Percentiles rank a stretch among this genome's conserved stretches.
Conservation (phyloP, 2,888 invertebrate species). For the Pomacea canaliculata region DNA sequence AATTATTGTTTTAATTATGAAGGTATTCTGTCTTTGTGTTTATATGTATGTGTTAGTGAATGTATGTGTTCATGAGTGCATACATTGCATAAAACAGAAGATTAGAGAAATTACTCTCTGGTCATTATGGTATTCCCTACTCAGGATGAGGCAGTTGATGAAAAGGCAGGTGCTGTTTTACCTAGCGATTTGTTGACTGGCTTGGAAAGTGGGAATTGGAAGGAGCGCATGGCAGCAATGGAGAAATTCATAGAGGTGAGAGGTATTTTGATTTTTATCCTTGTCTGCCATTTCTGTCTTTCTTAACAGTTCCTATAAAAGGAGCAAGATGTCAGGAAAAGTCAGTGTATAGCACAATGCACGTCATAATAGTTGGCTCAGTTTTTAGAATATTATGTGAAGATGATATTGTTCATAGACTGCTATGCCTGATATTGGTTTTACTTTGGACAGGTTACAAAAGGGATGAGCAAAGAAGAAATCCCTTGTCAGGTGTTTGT, state of each 20-base stretch:
- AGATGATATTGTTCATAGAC: too few relatives aligned
- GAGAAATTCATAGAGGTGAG: conserved; percentile 77
- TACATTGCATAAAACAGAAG: too few relatives aligned
- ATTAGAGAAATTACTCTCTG: too few relatives aligned
- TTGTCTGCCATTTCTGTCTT: too few relatives aligned
- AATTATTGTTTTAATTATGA: too few relatives aligned
- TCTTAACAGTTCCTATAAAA: not conserved
- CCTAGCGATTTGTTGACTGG: conserved; percentile 77
- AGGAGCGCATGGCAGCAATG: conserved; percentile 82
- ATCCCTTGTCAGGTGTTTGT: conserved; percentile 83
- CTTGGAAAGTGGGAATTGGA: conserved; percentile 86
- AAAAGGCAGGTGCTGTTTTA: conserved; percentile 76
- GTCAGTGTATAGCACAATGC: too few relatives aligned
- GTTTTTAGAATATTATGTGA: too few relatives aligned
- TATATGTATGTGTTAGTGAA: too few relatives aligned
- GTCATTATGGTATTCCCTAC: not conserved
- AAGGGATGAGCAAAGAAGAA: conserved; percentile 75
- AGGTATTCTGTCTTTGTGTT: too few relatives aligned
- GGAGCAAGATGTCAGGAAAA: not conserved
- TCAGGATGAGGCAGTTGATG: conserved; percentile 83
- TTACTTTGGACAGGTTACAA: conserved; percentile 45
- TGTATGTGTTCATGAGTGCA: too few relatives aligned
- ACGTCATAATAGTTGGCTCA: too few relatives aligned
- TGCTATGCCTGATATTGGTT: too few relatives aligned
- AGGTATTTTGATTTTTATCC: not conserved